Evolutionary conservation across 2,797 vertebrate genomes (phyloP), one percentile per base, ranked within the genome.

Genomic region (Gallinago solitaria): DNA sequence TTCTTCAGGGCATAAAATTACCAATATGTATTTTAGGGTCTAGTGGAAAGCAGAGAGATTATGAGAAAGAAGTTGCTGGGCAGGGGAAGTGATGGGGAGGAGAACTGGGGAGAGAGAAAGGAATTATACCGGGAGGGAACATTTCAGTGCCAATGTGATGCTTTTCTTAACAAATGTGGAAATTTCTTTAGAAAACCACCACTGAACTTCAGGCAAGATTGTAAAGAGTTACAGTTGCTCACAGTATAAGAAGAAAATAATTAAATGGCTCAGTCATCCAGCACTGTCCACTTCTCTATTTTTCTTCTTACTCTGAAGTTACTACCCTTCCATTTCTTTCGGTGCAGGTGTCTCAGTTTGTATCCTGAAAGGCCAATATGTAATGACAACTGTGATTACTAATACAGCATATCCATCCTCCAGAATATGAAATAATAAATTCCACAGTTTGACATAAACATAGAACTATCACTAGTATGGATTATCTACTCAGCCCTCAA

Each of bases 151-250:
- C 1, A 11, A 7, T 1, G 1, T 71, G 28, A 64, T 63, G 32
- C 35, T 39, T 17, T 65, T 94, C n/a, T 57, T 81, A 75, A 63
- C 7, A 89, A 70, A 91, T 37, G 16, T 70, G 47, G 64, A 89
- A 41, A 67, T 50, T 86, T 89, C 45, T 41, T 53, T 69, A 59
- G 51, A 45, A 83, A 91, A 79, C 57, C 5, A 25, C 19, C 23
- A 59, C 0, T 73, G 35, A 85, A 89, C 14, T 73, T 77, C 68
- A 59, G 14, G 15, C 39, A 70, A 67, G 57, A 57, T 28, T 88
- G 23, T 63, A 45, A 89, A 78, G 11, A 28, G 5, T 69, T 87
- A 37, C 32, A 23, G 57, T 64, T 84, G 28, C 30, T 87, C 37
- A 33, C 9, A 54, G 3, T 45, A 39, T 47, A 47, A 80, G 74